Evolutionary conservation across 1,140 invertebrate species (phyloP).

Genomic region (Drosophila nikananu): DNA sequence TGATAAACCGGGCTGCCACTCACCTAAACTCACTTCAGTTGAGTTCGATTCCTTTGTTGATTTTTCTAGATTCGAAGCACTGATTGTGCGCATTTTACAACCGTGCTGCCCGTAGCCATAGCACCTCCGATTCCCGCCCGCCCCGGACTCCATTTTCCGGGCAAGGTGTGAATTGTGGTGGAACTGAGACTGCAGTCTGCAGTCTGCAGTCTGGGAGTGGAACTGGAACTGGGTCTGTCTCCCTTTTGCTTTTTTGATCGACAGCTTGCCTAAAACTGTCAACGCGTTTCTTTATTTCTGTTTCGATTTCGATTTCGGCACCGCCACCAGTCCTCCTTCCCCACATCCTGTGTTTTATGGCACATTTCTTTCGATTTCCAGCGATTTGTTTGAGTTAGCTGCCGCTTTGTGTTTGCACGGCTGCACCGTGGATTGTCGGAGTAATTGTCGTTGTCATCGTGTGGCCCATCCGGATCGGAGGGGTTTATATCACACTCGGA

Average conservation of each 20-base stretch:
- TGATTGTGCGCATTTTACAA: conserved; percentile 79
- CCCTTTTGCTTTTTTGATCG: conserved; percentile 66
- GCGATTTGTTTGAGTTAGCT: conserved; percentile 74
- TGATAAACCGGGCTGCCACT: conserved; percentile 58
- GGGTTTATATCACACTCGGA: conserved; percentile 52
- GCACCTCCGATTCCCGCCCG: neutral
- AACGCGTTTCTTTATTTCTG: conserved; percentile 66
- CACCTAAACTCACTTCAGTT: conserved; percentile 55
- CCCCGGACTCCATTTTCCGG: conserved; percentile 4
- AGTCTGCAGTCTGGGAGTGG: conserved; percentile 29
- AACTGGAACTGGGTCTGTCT: conserved; percentile 50
- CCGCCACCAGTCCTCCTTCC: conserved; percentile 11
- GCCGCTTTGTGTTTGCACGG: conserved; percentile 66
- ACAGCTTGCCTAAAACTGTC: conserved; percentile 84
- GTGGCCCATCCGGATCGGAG: conserved; percentile 35
- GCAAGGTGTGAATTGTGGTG: conserved; percentile 69
- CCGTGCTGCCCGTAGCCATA: conserved; percentile 40
- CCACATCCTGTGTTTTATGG: conserved; percentile 65
- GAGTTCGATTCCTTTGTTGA: conserved; percentile 76
- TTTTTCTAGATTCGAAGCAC: conserved; percentile 82
- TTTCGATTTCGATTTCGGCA: conserved; percentile 29
- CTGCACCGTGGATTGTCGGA: conserved; percentile 48
- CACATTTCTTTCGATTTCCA: conserved; percentile 70
- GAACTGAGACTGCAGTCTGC: conserved; percentile 17
- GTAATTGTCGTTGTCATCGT: conserved; percentile 48